phyloP scores from a whole-genome alignment of 1,140 invertebrate species.

The Camponotus pennsylvanicus region DNA sequence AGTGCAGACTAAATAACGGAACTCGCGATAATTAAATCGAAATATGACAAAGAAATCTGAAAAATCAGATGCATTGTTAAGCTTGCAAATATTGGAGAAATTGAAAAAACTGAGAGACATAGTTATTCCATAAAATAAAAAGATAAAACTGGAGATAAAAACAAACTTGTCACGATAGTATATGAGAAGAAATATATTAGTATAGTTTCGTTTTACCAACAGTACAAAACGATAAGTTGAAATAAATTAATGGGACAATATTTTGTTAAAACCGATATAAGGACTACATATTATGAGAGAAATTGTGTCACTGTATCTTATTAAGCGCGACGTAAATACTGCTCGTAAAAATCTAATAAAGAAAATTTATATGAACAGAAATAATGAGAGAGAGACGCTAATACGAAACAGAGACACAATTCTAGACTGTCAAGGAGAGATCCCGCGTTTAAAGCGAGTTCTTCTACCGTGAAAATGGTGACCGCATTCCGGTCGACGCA shows the following conservation, averaged over 20 bases:
- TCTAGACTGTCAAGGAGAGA: not conserved
- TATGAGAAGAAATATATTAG: not conserved
- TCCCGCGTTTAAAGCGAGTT: constrained; percentile 10
- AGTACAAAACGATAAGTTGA: not conserved
- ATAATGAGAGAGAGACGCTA: not conserved
- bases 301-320: not conserved
- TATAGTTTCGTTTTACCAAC: not conserved
- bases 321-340: not conserved
- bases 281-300: not conserved
- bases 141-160: not conserved
- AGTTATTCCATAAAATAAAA: not conserved
- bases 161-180: not conserved
- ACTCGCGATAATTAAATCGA: constrained; percentile 14
- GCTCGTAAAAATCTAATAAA: not conserved
- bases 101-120: not conserved
- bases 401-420: constrained; percentile 9
- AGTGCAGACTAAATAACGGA: not conserved
- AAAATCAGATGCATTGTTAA: not conserved
- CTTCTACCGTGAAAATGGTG: constrained; percentile 11
- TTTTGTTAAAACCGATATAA: not conserved
- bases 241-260: not conserved
- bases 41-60: not conserved
- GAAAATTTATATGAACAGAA: not conserved
- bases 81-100: not conserved
- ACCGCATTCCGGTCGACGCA: constrained; percentile 53